Conservation (phyloP, 2,797 vertebrate species). For the Arrhamphus sclerolepis region DNA sequence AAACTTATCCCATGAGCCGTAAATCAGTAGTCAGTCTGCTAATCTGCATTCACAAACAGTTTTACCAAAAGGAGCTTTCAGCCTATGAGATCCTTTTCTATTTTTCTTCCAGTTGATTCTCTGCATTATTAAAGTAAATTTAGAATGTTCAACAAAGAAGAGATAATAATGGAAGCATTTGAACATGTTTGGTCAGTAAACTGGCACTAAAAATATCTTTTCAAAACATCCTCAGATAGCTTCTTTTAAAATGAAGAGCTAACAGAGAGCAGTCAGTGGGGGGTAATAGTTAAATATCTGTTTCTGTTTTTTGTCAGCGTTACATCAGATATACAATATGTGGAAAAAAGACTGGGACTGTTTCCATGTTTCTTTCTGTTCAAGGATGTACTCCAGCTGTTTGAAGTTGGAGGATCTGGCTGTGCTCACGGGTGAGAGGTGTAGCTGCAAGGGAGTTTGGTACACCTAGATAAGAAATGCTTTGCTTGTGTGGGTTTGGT, state of each 20-base stretch:
- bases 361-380: constrained; percentile 44
- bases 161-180: constrained; percentile 29
- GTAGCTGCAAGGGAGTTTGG: neutral
- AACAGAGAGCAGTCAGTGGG: constrained; percentile 4
- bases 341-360: constrained; percentile 16
- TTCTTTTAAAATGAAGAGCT: constrained; percentile 24
- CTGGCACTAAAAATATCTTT: constrained; percentile 22
- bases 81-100: constrained; percentile 42
- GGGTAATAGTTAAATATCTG: constrained; percentile 24
- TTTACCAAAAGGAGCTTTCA: constrained; percentile 18
- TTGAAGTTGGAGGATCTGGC: constrained; percentile 57
- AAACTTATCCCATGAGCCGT: neutral
- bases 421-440: constrained; percentile 27
- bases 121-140: constrained; percentile 49
- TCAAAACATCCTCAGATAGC: constrained; percentile 27
- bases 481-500: too few relatives aligned
- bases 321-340: constrained; percentile 14
- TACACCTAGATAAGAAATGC: constrained; percentile 21
- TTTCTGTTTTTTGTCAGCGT: constrained; percentile 29
- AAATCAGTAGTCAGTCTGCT: constrained; percentile 20
- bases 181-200: constrained; percentile 45
- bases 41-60: constrained; percentile 26
- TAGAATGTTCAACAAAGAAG: constrained; percentile 39
- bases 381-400: constrained; percentile 62
- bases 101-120: constrained; percentile 35